Conservation (phyloP, 1,140 invertebrate species). For the Stegodyphus dumicola region DNA sequence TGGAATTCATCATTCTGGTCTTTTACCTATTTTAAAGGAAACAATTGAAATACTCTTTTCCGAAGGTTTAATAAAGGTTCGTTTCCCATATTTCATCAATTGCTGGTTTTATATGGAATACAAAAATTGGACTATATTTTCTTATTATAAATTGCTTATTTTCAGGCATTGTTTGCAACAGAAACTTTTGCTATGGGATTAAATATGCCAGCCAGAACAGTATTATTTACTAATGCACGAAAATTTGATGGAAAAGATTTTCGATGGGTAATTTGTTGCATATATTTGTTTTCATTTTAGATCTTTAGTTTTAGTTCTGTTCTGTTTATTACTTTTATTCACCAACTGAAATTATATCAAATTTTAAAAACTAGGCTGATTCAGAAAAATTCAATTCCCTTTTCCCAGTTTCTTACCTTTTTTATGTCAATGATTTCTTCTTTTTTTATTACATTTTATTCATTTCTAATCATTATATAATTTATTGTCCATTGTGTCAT, state of each 20-base stretch:
- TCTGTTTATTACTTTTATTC: too few species aligned
- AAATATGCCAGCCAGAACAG: constrained; percentile 99
- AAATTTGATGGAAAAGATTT: constrained; percentile 99
- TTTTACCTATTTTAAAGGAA: constrained; percentile 98
- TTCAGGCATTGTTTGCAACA: constrained; percentile 91
- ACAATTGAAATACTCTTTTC: constrained; percentile 99
- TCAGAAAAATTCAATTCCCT: too few species aligned
- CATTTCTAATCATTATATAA: too few species aligned
- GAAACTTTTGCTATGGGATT: constrained; percentile 99
- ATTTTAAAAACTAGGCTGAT: too few species aligned
- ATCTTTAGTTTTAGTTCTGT: too few species aligned
- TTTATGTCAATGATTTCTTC: too few species aligned
- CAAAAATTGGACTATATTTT: neutral
- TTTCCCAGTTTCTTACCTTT: too few species aligned
- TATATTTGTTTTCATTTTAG: too few species aligned
- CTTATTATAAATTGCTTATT: constrained; percentile 61
- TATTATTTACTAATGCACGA: constrained; percentile 92
- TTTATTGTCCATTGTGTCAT: too few species aligned
- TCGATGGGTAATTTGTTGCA: constrained; percentile 76
- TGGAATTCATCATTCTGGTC: constrained; percentile 97
- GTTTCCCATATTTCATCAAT: neutral
- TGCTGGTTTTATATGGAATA: constrained; percentile 7
- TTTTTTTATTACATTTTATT: too few species aligned
- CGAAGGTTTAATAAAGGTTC: constrained; percentile 89
- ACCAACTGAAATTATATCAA: too few species aligned